phyloP scores from a whole-genome alignment of 1,140 invertebrate species.

The Saccostrea echinata region DNA sequence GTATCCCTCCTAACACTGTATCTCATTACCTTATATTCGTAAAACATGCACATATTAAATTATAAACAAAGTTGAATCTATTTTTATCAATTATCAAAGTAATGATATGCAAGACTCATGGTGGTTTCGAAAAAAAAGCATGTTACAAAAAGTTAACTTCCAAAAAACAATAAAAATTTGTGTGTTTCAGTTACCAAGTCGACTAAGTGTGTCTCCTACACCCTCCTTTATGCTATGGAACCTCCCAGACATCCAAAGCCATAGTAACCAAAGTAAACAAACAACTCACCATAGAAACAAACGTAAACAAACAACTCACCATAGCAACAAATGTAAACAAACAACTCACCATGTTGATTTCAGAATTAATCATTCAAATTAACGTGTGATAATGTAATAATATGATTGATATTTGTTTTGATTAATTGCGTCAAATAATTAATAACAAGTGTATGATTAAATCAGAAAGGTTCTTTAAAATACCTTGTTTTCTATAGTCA shows the following conservation, averaged over 20 bases:
- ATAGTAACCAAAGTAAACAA: conserved; percentile 14
- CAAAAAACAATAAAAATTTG: not conserved
- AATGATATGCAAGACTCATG: not conserved
- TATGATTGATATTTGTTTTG: not conserved
- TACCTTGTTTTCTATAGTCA: no score
- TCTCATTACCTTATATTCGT: no score
- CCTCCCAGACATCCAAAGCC: not conserved
- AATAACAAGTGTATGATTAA: not conserved
- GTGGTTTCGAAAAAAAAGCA: not conserved
- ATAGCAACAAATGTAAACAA: conserved; percentile 12
- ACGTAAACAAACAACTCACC: not conserved
- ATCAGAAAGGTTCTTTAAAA: no score
- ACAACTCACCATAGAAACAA: not conserved
- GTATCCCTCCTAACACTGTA: no score
- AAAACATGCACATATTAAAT: no score
- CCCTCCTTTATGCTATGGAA: conserved; percentile 8
- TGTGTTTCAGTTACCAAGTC: conserved; percentile 28
- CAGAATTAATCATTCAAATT: not conserved
- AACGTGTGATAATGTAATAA: not conserved
- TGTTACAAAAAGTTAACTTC: not conserved
- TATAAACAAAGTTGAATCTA: no score
- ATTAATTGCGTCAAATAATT: not conserved
- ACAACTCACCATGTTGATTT: not conserved
- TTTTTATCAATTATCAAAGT: no score
- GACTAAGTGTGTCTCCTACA: not conserved